A percentile compares a stretch with the other conserved stretches of the same genome.
Evolutionary conservation across 2,797 vertebrate species (phyloP).

Genomic region (Schizothorax lantsangensis): DNA sequence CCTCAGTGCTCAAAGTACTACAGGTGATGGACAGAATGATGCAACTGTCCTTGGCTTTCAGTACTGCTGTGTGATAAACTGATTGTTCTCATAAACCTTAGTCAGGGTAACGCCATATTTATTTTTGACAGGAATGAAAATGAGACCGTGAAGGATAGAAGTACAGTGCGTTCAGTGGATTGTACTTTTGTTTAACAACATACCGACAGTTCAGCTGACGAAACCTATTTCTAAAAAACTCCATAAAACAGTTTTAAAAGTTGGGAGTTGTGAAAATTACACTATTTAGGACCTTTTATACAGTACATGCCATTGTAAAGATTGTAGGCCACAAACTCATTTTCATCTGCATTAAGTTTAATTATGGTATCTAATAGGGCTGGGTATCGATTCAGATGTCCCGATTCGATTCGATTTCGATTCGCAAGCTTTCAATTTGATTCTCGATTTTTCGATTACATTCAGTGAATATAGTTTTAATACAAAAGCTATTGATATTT

Average conservation of each 20-base stretch:
- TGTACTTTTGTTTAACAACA: background rate
- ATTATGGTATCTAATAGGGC: too few species aligned
- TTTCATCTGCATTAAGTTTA: too few species aligned
- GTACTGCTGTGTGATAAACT: background rate
- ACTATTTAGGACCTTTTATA: background rate
- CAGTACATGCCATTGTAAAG: background rate
- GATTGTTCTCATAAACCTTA: background rate
- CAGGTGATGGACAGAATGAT: constrained; percentile 49
- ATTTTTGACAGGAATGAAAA: background rate
- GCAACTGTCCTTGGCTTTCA: background rate
- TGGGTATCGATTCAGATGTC: too few species aligned
- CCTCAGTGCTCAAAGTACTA: constrained; percentile 10
- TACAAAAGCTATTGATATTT: too few species aligned
- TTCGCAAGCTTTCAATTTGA: too few species aligned
- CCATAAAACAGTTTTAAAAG: background rate
- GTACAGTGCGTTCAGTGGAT: background rate
- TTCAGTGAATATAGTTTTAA: too few species aligned
- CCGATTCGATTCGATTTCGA: too few species aligned
- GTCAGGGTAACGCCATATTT: background rate
- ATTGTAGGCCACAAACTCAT: background rate
- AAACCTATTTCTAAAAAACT: background rate
- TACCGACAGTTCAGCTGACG: background rate
- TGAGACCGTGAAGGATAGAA: background rate
- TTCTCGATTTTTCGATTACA: too few species aligned
- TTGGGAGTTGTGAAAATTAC: background rate